Percentiles rank a stretch among this genome's conserved stretches.
Evolutionary conservation across 2,797 vertebrate genomes (phyloP).

Genomic region (Sparus aurata): DNA sequence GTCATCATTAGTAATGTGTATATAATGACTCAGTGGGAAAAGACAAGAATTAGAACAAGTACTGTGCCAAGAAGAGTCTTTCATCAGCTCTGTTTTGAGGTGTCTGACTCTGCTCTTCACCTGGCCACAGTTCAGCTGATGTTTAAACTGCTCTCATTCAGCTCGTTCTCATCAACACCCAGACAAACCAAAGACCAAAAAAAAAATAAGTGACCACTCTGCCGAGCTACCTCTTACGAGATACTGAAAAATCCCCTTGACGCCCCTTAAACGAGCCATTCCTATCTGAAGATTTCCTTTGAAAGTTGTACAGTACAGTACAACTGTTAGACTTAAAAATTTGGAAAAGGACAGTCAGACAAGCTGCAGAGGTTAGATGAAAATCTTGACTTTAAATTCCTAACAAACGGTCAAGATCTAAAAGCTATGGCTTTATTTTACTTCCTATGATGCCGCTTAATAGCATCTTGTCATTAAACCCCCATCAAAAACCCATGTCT

Average conservation of each 20-base stretch:
- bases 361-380: not conserved
- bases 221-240: constrained; percentile 34
- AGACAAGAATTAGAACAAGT: no score
- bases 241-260: constrained; percentile 47
- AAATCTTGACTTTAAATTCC: constrained; percentile 1
- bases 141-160: constrained; percentile 59
- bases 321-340: no score
- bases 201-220: constrained; percentile 32
- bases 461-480: constrained; percentile 5
- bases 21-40: no score
- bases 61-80: constrained; percentile 17
- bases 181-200: constrained; percentile 34
- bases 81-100: constrained; percentile 51
- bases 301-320: no score
- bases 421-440: not conserved
- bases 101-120: constrained; percentile 44
- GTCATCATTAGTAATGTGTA: no score
- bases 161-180: constrained; percentile 49
- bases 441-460: not conserved
- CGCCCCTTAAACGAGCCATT: constrained; percentile 56
- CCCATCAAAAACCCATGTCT: not conserved
- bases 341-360: not conserved
- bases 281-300: constrained; percentile 67
- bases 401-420: not conserved
- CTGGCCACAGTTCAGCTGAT: constrained; percentile 63